Base-by-base conservation (phyloP, 1,140 invertebrate species). In the Conus ventricosus region DNA sequence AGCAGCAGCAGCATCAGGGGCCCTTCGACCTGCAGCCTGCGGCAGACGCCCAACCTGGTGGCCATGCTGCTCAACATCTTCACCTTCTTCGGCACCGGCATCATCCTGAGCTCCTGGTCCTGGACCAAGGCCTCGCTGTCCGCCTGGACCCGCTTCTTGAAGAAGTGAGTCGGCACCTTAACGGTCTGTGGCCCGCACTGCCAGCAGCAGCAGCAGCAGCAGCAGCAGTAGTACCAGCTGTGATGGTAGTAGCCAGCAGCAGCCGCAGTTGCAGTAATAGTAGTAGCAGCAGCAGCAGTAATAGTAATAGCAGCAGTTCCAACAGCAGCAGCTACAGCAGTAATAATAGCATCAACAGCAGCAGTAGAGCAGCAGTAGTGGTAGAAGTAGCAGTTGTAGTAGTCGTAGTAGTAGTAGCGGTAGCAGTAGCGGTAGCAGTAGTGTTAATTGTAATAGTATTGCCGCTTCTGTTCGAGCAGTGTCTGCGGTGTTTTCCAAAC, bases 51-150 rank as follows among this genome's bases (percentile, higher is more conserved):
- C 0, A 98, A 97, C 93, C 96, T 98, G 51, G 97, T 97, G 8
- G 97, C 98, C 91, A 94, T 98, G 87, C 97, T 98, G 93, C 93
- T 98, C 76, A 97, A 98, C 93, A 95, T 99, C 89, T 93, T 98
- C 81, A 96, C 97, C 80, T 96, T 97, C 57, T 99, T 99, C 95
- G 97, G 97, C 87, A 96, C 97, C 81, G 98, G 98, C 55, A 96
- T 98, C 88, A 95, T 97, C n/a, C 98, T 98, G 97, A 97, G 98
- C 7, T 97, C 97, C 5, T 99, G 98, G 98, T 97, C 98, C 51
- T 99, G 98, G 97, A 99, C 97, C 55, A 96, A 96, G 67, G 97
- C 97, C 39, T 97, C 98, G 0, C 93, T 97, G 4, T 96, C 97
- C 89, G 97, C 97, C 0, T 99, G 98, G 98, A 96, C 96, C 85